Evolutionary conservation across 2,888 invertebrate genomes (phyloP), one percentile per base, ranked within the genome.

Genomic region (Melangyna quadrimaculata): DNA sequence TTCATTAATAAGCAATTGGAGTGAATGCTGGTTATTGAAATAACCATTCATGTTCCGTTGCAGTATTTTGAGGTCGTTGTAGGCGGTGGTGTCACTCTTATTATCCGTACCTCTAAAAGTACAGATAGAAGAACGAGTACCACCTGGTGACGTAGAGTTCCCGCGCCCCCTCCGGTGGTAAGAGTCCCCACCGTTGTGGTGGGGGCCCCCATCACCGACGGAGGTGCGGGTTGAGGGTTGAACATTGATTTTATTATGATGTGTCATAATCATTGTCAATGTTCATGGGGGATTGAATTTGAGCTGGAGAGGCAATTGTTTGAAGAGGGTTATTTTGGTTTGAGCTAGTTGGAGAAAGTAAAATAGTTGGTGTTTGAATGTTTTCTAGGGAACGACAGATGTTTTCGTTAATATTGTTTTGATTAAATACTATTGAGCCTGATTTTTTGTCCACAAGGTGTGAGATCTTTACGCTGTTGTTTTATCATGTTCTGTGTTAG

Each of bases 191-290:
- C 12, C 37, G 10, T 14, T 37, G 37, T 14, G 40, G 19, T 27
- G 53, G 37, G 17, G 48, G 10, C 48, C 48, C 22, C 45, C 29
- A 29, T 65, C 65, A 51, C 48, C 51, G 27, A 10, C 8, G 45
- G 35, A 24, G 40, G 48, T 37, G 73, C 48, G 59, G 48, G 72
- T 12, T 72, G 37, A 32, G 72, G 3, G 48, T 27, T 4, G 32
- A 45, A 17, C 12, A 27, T 43, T 65, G 9, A 6, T 53, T 53
- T 32, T 65, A n/a, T 73, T 73, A 37, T 14, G 12, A 73, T 35
- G 61, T 48, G 59, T 7, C 37, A n/a, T 51, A 45, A 32, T 71
- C 32, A 24, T 71, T 45, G 14, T 72, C 63, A 40, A 40, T 53
- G 19, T 27, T 37, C 53, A 73, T 61, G 9, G 14, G 8, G 14